Percentiles rank a stretch among this genome's conserved stretches.
These are phyloP conservation scores for Oncorhynchus gorbuscha DNA, from an alignment of 2,113 vertebrate genomes.

Conservation along the genomic window DNA sequence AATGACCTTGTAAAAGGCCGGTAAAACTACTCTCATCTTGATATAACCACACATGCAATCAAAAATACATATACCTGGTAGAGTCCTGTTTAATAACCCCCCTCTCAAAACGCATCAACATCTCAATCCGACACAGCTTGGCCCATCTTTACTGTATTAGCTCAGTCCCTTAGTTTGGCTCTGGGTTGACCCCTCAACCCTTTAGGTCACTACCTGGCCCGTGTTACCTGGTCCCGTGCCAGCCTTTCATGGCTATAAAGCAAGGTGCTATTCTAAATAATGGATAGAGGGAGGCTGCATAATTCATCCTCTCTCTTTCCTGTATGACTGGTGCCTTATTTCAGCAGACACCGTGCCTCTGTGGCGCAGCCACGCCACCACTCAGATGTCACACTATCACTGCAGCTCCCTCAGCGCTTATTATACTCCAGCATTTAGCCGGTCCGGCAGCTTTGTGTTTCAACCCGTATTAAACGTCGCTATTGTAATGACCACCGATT, in stretches of 20 bases:
- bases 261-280: constrained; percentile 68
- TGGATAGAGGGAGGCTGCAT: constrained; percentile 63
- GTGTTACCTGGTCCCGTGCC: constrained; percentile 24
- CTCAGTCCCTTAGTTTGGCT: not conserved
- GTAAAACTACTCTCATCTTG: constrained; percentile 39
- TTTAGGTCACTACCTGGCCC: no score
- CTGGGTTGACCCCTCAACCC: not conserved
- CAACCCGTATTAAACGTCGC: constrained; percentile 14
- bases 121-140: no score
- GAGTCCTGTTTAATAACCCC: not conserved
- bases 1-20: constrained; percentile 5
- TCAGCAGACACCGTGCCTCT: constrained; percentile 44
- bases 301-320: constrained; percentile 67
- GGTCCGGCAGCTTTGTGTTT: constrained; percentile 19
- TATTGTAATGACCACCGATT: constrained; percentile 18
- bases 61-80: not conserved
- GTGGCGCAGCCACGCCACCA: constrained; percentile 23
- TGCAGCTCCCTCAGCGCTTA: constrained; percentile 10
- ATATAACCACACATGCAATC: constrained; percentile 21
- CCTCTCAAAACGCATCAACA: not conserved
- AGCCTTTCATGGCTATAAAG: constrained; percentile 60
- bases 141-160: not conserved
- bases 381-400: constrained; percentile 34
- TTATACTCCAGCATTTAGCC: constrained; percentile 19
- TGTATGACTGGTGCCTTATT: constrained; percentile 60